Percentiles rank a stretch among this genome's conserved stretches.
Conservation (phyloP, 2,797 vertebrate genomes). For the Hydrophis major region DNA sequence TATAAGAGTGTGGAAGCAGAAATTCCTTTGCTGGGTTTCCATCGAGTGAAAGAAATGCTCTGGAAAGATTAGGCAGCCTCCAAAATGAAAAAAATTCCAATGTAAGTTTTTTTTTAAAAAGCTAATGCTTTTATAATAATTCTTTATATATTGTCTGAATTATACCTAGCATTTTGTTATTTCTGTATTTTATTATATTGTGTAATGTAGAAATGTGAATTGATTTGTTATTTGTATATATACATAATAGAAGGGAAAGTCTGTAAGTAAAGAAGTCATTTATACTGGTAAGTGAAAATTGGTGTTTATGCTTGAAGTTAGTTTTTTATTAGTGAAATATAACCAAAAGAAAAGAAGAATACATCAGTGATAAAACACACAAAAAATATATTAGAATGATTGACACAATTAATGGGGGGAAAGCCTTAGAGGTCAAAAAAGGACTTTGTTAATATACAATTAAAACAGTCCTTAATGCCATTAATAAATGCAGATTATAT, state of each 20-base stretch:
- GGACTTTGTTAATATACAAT: background rate
- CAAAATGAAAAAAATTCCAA: background rate
- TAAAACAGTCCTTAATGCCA: background rate
- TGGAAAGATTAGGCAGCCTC: background rate
- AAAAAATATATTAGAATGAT: background rate
- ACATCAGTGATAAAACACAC: background rate
- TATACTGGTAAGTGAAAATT: background rate
- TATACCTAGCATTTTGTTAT: background rate
- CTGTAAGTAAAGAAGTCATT: background rate
- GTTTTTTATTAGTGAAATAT: background rate
- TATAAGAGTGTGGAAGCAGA: background rate
- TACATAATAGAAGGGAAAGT: background rate
- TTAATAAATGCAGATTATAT: background rate
- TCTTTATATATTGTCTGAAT: background rate
- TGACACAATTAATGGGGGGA: background rate
- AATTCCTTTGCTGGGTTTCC: background rate
- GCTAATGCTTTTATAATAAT: background rate
- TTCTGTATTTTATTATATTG: background rate
- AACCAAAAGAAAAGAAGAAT: background rate
- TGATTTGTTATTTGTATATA: background rate
- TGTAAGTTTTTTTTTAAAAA: background rate
- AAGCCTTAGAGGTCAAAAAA: background rate
- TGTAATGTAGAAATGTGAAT: background rate
- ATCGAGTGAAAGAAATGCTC: background rate
- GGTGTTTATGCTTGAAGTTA: background rate